phyloP scores from a whole-genome alignment of 2,113 vertebrate genomes.

The Hemiscyllium ocellatum region DNA sequence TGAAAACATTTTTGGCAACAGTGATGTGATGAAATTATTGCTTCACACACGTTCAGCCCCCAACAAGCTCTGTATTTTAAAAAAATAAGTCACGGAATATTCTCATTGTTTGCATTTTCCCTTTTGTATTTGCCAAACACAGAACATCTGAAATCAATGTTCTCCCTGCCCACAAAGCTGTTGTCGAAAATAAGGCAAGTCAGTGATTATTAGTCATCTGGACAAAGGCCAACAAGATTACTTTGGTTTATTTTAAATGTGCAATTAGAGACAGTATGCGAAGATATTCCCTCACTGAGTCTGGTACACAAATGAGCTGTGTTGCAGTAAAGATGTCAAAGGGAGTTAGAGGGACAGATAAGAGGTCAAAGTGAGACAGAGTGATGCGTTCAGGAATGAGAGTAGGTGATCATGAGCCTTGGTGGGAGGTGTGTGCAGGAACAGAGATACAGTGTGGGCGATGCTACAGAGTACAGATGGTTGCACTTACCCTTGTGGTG shows the following conservation, averaged over 20 bases:
- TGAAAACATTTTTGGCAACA: neutral
- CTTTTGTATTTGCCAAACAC: neutral
- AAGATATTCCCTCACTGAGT: neutral
- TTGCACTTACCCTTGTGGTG: no score
- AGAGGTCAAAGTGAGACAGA: no score
- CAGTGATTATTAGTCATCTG: neutral
- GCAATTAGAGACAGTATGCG: no score
- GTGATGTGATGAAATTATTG: neutral
- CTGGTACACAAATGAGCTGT: neutral
- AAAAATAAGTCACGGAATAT: neutral
- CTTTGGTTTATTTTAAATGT: neutral
- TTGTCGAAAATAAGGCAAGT: neutral
- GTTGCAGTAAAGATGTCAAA: neutral
- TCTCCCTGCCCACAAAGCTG: neutral
- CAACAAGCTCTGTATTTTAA: neutral
- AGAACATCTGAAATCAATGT: neutral
- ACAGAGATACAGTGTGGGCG: no score
- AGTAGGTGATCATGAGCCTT: no score
- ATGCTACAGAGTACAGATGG: no score
- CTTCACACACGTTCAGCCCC: neutral
- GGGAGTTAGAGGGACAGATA: no score
- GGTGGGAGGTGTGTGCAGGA: no score
- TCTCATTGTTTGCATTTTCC: neutral
- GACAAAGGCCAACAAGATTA: neutral
- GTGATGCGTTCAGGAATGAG: no score